These are phyloP conservation scores for Eulemur macaco DNA, from an alignment of 2,113 vertebrate genomes.

Conservation along the genomic window DNA sequence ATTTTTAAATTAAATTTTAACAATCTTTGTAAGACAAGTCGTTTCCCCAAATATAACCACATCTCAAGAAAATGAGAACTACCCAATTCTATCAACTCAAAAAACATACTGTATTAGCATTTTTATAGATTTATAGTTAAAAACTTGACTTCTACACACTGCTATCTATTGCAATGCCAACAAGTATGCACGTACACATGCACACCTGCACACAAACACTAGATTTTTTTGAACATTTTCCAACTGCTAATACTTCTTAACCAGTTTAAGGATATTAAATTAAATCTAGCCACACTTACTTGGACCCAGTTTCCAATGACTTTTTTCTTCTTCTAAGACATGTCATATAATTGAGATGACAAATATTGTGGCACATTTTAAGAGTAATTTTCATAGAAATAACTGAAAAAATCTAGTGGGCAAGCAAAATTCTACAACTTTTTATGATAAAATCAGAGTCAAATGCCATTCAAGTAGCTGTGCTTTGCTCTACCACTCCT, in stretches of 20 bases:
- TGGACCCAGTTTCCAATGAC: neutral
- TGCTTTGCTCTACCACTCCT: neutral
- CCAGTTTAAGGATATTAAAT: neutral
- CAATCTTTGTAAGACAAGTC: neutral
- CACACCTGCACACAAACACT: neutral
- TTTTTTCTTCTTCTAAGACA: neutral
- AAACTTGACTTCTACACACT: neutral
- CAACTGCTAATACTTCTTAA: neutral
- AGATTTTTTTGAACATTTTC: neutral
- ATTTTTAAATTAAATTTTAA: neutral
- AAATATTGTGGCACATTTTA: neutral
- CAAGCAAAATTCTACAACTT: neutral
- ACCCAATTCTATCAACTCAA: neutral
- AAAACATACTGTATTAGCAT: neutral
- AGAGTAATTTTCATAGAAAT: conserved; percentile 5
- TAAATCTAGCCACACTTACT: neutral
- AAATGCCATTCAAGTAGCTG: neutral
- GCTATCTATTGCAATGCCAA: no score
- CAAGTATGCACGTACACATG: neutral
- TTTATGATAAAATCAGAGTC: neutral
- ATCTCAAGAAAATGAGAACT: neutral
- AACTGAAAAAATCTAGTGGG: neutral
- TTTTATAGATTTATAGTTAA: neutral
- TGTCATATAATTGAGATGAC: neutral
- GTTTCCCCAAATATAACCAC: neutral